Evolutionary conservation across 1,140 invertebrate species (phyloP).

Genomic region (Cydia splendana): DNA sequence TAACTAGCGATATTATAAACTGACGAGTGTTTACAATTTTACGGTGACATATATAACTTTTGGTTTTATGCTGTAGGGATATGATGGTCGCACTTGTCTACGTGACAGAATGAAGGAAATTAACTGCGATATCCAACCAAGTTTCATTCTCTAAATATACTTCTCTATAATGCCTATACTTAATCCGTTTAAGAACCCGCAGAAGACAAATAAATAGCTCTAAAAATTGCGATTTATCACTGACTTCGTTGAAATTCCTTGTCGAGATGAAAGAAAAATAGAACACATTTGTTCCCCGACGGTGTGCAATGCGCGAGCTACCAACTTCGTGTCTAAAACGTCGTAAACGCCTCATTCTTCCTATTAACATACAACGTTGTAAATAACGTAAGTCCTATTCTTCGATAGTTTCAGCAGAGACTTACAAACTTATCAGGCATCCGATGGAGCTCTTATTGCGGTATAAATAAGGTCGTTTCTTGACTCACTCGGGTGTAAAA

Average conservation of each 20-base stretch:
- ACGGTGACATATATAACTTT: too few species aligned
- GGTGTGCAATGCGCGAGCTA: background rate
- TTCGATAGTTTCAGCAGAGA: conserved; percentile 7
- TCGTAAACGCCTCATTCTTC: background rate
- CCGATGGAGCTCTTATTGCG: background rate
- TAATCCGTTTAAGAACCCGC: background rate
- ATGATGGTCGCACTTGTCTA: too few species aligned
- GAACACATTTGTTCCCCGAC: conserved; percentile 4
- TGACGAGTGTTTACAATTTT: too few species aligned
- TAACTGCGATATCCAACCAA: too few species aligned
- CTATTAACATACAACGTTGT: background rate
- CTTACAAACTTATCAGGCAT: background rate
- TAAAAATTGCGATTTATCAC: conserved; percentile 14
- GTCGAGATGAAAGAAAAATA: conserved; percentile 4
- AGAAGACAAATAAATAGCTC: background rate
- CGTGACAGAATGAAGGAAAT: too few species aligned
- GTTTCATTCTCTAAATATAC: too few species aligned
- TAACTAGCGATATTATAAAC: too few species aligned
- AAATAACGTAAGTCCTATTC: background rate
- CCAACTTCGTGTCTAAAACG: background rate
- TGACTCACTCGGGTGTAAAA: background rate
- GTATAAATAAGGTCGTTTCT: background rate
- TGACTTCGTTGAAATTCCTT: conserved; percentile 17
- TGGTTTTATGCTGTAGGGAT: too few species aligned
- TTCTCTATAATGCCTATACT: background rate